Conservation (phyloP, 2,888 invertebrate species). For the Pimpla rufipes region DNA sequence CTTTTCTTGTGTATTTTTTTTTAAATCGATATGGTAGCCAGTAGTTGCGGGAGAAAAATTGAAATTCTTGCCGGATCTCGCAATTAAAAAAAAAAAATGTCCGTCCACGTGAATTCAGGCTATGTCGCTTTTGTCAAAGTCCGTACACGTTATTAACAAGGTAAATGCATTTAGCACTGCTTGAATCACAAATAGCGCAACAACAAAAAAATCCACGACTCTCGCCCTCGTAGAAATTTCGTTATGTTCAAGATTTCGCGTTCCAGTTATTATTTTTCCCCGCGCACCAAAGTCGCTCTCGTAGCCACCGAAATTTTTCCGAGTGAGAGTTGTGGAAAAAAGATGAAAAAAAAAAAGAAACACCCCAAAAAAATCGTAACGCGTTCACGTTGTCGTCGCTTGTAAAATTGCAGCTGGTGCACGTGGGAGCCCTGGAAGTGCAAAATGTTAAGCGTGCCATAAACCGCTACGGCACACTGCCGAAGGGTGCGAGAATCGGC, state of each 20-base stretch:
- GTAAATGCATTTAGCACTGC: slow-evolving; percentile 83
- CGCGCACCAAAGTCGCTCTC: neutral
- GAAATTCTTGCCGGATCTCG: slow-evolving; percentile 20
- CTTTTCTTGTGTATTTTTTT: neutral
- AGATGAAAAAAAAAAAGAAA: neutral
- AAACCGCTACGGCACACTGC: slow-evolving; percentile 98
- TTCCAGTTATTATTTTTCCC: neutral
- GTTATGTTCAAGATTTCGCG: neutral
- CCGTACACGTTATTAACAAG: slow-evolving; percentile 46
- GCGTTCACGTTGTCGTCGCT: neutral
- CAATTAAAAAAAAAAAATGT: neutral
- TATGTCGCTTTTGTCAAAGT: neutral
- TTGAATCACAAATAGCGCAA: slow-evolving; percentile 75
- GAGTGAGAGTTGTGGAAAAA: neutral
- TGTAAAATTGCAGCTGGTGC: slow-evolving; percentile 87
- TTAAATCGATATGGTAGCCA: slow-evolving; percentile 51
- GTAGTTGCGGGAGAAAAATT: slow-evolving; percentile 45
- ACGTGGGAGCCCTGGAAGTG: slow-evolving; percentile 97
- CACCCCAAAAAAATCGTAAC: neutral
- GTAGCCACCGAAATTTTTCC: slow-evolving; percentile 1
- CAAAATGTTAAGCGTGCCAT: slow-evolving; percentile 98
- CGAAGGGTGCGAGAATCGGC: slow-evolving; percentile 98
- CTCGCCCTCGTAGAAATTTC: slow-evolving; percentile 34
- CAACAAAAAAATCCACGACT: neutral
- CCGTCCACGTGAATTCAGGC: neutral